Evolutionary conservation across 2,797 vertebrate species (phyloP).

Genomic region (Diglossa cyanea): DNA sequence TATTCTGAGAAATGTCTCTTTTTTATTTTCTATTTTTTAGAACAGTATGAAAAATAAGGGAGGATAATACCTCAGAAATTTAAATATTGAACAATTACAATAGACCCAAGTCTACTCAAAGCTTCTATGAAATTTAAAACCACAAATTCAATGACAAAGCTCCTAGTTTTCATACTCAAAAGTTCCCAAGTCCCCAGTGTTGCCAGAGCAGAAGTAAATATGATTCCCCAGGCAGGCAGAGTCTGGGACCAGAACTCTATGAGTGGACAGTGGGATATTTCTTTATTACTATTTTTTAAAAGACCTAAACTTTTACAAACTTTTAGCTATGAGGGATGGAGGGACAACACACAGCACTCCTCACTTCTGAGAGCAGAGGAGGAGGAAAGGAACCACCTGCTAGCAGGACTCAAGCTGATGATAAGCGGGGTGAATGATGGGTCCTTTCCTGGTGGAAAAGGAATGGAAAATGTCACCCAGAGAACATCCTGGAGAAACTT

Average conservation of each 20-base stretch:
- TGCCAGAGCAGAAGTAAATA: not conserved
- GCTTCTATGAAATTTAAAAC: constrained; percentile 2
- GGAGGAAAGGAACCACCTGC: not conserved
- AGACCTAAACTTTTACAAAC: not conserved
- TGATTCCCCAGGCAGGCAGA: not conserved
- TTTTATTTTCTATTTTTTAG: not conserved
- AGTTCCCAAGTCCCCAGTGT: not conserved
- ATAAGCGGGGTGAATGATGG: not conserved
- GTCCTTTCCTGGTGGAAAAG: not conserved
- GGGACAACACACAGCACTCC: not conserved
- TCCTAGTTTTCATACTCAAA: not conserved
- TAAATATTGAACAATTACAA: not conserved
- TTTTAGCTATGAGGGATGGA: not conserved
- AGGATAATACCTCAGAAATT: not conserved
- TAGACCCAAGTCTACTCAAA: not conserved
- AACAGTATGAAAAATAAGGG: not conserved
- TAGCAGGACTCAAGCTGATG: not conserved
- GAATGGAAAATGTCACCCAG: not conserved
- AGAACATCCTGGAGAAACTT: not conserved
- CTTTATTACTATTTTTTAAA: not conserved
- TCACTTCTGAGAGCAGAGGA: not conserved
- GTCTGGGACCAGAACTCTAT: not conserved
- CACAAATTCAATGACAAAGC: constrained; percentile 5
- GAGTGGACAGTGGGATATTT: not conserved
- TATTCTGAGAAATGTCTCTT: not conserved